phyloP scores from a whole-genome alignment of 1,140 invertebrate genomes.

The Nilaparvata lugens region DNA sequence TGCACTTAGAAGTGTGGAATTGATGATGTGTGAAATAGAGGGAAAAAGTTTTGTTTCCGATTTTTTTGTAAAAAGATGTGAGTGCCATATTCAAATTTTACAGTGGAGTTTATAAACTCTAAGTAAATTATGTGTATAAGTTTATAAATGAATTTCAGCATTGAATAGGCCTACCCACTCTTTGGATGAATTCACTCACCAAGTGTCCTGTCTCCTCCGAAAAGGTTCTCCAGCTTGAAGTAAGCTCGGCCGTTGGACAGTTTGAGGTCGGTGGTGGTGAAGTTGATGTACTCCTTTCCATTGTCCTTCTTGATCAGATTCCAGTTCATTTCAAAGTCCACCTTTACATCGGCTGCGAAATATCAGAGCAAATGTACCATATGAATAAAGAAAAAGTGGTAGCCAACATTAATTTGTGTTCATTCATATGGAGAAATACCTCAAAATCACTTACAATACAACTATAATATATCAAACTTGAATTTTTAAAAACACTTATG shows the following conservation, averaged over 20 bases:
- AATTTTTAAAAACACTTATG: too few relatives aligned
- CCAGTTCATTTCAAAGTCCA: not conserved
- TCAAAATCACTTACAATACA: not conserved
- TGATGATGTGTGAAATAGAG: too few relatives aligned
- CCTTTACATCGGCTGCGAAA: conserved; percentile 2
- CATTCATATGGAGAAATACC: not conserved
- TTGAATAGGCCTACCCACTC: too few relatives aligned
- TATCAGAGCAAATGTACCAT: too few relatives aligned
- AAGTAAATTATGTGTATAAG: too few relatives aligned
- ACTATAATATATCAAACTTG: not conserved
- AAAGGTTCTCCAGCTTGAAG: conserved; percentile 2
- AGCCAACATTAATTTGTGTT: not conserved
- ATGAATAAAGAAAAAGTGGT: not conserved
- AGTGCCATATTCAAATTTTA: too few relatives aligned
- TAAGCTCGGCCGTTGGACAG: not conserved
- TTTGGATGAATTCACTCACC: conserved; percentile 3
- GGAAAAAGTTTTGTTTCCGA: too few relatives aligned
- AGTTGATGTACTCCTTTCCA: conserved; percentile 6
- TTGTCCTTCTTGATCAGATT: conserved; percentile 1
- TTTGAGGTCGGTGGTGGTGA: not conserved
- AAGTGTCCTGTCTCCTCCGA: conserved; percentile 4
- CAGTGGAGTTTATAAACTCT: too few relatives aligned
- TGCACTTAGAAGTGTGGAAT: too few relatives aligned
- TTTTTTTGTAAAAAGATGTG: too few relatives aligned
- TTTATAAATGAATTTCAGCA: too few relatives aligned